Base-by-base conservation (phyloP, 2,797 vertebrate species). In the Bryconaethiops microstoma region DNA sequence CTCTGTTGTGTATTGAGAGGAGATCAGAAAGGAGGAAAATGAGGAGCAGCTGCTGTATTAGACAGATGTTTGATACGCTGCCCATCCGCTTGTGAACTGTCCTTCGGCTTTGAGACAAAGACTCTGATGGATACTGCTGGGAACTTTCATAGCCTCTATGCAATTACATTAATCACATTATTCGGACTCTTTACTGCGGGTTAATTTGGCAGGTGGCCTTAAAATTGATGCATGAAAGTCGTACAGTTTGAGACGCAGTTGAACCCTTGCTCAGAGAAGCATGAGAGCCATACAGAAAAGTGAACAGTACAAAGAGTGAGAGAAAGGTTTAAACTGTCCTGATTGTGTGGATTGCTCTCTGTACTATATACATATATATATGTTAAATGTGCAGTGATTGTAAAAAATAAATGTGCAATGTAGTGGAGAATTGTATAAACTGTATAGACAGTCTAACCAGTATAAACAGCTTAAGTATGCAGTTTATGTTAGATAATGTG, bases 1-100 rank as follows among this genome's bases (percentile, higher is more conserved):
- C 70, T 45, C 1, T 55, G 21, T 39, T 55, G 59, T 77, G 60
- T 21, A 0, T n/a, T 69, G 64, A 54, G 81, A 77, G 57, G 42
- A 81, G 72, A 78, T 39, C 25, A 74, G 50, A 67, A 45, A 59
- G 39, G 63, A 9, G 39, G 39, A 50, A 25, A 64, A 74, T 76
- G 60, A 78, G 65, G 62, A 78, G 67, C 84, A 86, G 84, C 82
- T 83, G 82, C 62, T 64, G 73, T 40, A 74, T 86, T 65, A 79
- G 67, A 69, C 70, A 80, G 78, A 63, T 80, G 73, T 74, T 69
- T 75, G 19, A 74, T 59, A 48, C 25, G 19, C 5, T 74, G 72
- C 55, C 70, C 72, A 12, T 42, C 35, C 1, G 54, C 2, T 39
- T 42, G 35, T 23, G 72, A 74, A 23, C 72, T 59, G 72, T 60